Conservation (phyloP, 2,113 vertebrate genomes). For the Hemiprocne comata region DNA sequence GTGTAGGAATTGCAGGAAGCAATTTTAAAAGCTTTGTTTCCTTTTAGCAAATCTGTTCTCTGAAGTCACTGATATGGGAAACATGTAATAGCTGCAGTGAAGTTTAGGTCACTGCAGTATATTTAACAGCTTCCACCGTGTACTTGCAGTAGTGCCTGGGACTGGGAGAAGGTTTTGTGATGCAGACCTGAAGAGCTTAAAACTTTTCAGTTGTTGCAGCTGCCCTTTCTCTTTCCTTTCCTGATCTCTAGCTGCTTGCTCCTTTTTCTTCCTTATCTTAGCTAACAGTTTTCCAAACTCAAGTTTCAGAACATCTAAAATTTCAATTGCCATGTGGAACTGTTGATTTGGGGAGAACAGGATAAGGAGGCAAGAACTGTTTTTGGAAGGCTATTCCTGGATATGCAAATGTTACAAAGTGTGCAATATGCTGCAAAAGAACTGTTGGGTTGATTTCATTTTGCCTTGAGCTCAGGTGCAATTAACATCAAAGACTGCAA, state of each 20-base stretch:
- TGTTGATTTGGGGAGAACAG: background rate
- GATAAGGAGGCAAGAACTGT: background rate
- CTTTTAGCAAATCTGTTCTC: background rate
- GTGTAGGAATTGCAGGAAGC: background rate
- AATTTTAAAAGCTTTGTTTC: background rate
- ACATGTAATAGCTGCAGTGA: fast-evolving
- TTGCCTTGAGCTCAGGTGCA: background rate
- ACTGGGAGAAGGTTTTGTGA: background rate
- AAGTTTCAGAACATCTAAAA: background rate
- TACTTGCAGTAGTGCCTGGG: background rate
- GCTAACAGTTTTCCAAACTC: background rate
- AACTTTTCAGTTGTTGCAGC: background rate
- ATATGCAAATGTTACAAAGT: background rate
- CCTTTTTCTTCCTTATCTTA: background rate
- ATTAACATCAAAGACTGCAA: background rate
- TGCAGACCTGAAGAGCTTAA: background rate
- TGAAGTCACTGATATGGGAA: background rate
- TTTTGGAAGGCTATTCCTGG: background rate
- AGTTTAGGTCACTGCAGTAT: background rate
- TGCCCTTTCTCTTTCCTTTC: conserved; percentile 2
- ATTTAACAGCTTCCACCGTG: background rate
- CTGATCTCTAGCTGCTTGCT: conserved; percentile 7
- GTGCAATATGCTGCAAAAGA: background rate
- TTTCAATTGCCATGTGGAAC: background rate
- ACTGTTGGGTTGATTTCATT: background rate